A percentile compares a stretch with the other conserved stretches of the same genome.
Conservation (phyloP, 2,113 vertebrate genomes). For the Macrotus californicus region DNA sequence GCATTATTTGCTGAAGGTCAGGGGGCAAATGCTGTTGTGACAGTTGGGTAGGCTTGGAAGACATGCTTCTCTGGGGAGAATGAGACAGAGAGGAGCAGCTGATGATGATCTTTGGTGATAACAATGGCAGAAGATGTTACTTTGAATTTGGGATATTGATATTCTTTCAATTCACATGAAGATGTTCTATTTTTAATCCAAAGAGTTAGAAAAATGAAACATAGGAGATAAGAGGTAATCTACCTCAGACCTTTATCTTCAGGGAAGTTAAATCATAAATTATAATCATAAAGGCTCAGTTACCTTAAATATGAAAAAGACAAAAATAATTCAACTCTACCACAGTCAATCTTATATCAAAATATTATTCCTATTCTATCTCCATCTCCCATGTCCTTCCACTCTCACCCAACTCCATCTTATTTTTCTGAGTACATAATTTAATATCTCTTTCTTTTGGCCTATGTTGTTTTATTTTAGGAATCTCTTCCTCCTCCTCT, state of each 20-base stretch:
- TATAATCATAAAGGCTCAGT: background rate
- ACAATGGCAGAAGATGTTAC: background rate
- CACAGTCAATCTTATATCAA: background rate
- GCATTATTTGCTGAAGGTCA: slow-evolving; percentile 81
- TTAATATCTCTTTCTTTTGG: background rate
- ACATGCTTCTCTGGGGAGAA: slow-evolving; percentile 33
- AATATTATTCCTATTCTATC: background rate
- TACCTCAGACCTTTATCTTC: background rate
- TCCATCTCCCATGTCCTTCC: background rate
- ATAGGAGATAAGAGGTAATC: background rate
- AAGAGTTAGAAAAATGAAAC: background rate
- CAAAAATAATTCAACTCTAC: background rate
- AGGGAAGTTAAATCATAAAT: background rate
- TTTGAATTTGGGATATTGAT: background rate
- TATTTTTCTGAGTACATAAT: background rate
- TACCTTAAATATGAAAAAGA: background rate
- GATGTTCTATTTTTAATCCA: background rate
- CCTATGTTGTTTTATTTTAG: background rate
- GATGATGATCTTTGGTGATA: background rate
- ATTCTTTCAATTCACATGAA: background rate
- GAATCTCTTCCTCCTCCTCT: background rate
- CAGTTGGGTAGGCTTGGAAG: slow-evolving; percentile 60
- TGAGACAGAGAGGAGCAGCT: background rate
- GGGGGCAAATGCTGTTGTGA: slow-evolving; percentile 81
- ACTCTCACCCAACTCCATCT: background rate